These are phyloP conservation scores for Melierax canorus DNA, from an alignment of 2,113 vertebrate species.

Conservation along the genomic window DNA sequence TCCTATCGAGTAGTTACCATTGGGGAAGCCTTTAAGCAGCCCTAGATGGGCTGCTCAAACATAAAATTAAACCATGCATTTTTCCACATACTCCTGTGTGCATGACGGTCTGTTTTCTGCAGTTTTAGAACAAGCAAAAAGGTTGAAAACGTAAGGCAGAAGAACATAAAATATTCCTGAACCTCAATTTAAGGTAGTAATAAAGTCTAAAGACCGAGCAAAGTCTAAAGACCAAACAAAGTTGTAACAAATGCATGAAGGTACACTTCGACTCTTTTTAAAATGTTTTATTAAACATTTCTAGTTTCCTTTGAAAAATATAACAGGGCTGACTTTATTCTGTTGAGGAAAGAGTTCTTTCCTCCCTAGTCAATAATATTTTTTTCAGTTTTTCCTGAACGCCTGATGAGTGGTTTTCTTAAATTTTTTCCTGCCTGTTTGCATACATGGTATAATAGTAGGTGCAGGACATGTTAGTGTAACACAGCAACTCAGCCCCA, in stretches of 20 bases:
- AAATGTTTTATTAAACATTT: not conserved
- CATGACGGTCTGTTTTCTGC: not conserved
- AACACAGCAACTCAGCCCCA: not conserved
- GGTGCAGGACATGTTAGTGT: not conserved
- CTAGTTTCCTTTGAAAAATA: not conserved
- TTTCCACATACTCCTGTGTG: not conserved
- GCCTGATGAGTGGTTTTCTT: not conserved
- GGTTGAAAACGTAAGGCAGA: not conserved
- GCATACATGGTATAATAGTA: not conserved
- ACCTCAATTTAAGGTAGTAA: not conserved
- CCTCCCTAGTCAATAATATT: not conserved
- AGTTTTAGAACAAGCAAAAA: not conserved
- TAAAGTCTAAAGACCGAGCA: not conserved
- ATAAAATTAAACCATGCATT: not conserved
- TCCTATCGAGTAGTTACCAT: not conserved
- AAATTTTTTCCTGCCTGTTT: not conserved
- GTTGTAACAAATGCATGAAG: not conserved
- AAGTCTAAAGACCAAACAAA: not conserved
- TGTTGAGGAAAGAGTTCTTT: not conserved
- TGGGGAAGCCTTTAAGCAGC: not conserved
- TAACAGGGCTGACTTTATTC: not conserved
- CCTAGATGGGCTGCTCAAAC: not conserved
- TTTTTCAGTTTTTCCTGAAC: not conserved
- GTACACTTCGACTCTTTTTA: not conserved
- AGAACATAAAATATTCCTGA: not conserved